phyloP scores from a whole-genome alignment of 2,113 vertebrate species.

The Pycnonotus jocosus region DNA sequence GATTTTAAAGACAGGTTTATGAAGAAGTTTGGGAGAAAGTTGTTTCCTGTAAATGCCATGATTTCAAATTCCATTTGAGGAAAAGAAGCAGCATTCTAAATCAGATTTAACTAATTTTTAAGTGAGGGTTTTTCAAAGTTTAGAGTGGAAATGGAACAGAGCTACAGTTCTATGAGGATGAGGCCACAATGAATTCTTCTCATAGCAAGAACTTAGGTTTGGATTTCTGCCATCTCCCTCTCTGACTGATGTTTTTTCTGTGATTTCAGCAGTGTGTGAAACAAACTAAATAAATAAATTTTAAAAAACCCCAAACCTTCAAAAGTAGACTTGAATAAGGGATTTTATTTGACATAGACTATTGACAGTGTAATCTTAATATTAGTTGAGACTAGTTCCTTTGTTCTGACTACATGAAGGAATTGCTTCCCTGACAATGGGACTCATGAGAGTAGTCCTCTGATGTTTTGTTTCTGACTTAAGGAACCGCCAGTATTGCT shows the following conservation, averaged over 20 bases:
- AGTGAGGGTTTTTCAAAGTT: neutral
- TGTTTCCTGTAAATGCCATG: neutral
- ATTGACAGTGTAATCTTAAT: neutral
- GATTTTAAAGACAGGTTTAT: neutral
- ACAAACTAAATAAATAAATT: neutral
- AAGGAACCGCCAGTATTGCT: neutral
- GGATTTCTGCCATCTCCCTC: neutral
- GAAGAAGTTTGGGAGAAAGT: neutral
- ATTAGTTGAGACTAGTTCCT: neutral
- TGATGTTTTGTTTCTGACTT: neutral
- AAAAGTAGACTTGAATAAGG: accelerated
- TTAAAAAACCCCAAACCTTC: accelerated
- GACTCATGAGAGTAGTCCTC: neutral
- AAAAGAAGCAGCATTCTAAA: neutral
- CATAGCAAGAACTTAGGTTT: neutral
- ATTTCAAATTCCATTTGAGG: neutral
- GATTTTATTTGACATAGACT: neutral
- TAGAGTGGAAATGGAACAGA: neutral
- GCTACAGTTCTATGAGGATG: neutral
- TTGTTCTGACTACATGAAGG: neutral
- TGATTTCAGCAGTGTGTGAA: neutral
- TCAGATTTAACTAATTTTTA: neutral
- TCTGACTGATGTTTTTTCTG: neutral
- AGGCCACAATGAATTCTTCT: neutral
- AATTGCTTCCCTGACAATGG: neutral